Percentiles rank a stretch among this genome's conserved stretches.
Conservation (phyloP, 2,113 vertebrate species). For the Cryptomyrus ogoouensis region DNA sequence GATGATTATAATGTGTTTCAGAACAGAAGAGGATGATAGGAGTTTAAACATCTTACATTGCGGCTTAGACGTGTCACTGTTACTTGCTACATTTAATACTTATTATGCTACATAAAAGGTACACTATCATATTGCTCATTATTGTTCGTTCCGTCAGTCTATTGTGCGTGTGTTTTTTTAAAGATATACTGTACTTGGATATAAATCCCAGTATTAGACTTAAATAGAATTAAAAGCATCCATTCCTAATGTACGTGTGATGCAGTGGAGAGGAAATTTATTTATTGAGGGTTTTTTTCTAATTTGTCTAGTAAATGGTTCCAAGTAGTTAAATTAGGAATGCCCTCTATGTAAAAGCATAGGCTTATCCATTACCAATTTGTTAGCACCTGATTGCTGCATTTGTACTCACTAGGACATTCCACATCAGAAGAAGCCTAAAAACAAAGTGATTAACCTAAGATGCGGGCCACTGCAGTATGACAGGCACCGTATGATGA, state of each 20-base stretch:
- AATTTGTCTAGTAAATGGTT: neutral
- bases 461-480: neutral
- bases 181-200: neutral
- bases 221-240: neutral
- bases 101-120: neutral
- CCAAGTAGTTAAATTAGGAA: neutral
- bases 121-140: neutral
- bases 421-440: neutral
- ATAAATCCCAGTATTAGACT: neutral
- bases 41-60: neutral
- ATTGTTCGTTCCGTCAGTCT: neutral
- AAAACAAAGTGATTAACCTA: neutral
- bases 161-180: neutral
- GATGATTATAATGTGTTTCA: neutral
- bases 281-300: neutral
- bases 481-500: neutral
- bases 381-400: slow-evolving; percentile 46
- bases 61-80: neutral
- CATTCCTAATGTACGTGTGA: neutral
- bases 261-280: neutral
- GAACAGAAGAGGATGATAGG: neutral
- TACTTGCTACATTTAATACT: neutral
- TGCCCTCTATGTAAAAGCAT: slow-evolving; percentile 30
- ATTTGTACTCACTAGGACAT: slow-evolving; percentile 30
- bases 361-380: slow-evolving; percentile 32